phyloP scores from a whole-genome alignment of 2,797 vertebrate genomes.

The Anguilla anguilla region DNA sequence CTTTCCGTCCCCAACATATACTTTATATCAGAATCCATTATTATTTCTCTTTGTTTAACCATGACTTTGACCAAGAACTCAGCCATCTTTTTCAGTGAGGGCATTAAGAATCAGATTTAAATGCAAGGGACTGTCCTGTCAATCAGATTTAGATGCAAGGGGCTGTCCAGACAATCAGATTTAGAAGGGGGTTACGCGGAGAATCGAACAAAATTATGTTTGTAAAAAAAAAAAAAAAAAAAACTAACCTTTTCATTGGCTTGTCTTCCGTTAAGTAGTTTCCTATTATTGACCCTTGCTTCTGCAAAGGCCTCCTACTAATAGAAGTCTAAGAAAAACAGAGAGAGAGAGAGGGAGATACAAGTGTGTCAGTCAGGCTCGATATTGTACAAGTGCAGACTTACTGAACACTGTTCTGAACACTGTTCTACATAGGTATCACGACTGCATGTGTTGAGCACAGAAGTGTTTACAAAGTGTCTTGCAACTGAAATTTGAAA shows the following conservation, averaged over 20 bases:
- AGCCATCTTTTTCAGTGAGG: no score
- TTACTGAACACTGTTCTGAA: neutral
- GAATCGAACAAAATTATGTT: neutral
- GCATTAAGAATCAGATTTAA: no score
- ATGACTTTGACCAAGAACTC: no score
- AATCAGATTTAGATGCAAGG: no score
- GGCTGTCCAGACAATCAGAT: no score
- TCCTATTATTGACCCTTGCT: constrained; percentile 80
- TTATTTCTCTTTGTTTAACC: no score
- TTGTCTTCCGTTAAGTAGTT: constrained; percentile 74
- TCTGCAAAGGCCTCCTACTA: constrained; percentile 69
- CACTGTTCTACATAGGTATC: neutral
- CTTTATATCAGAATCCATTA: neutral
- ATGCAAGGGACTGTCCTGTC: no score
- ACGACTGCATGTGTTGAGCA: neutral
- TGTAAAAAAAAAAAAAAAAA: neutral
- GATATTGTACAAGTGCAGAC: neutral
- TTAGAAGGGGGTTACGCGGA: neutral
- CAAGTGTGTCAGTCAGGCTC: neutral
- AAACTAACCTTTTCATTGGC: constrained; percentile 72
- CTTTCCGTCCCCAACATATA: neutral
- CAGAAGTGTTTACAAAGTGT: neutral
- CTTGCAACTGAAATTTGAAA: neutral
- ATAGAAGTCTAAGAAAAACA: constrained; percentile 69
- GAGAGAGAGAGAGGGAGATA: accelerated